These are phyloP conservation scores for Hemiprocne comata DNA, from an alignment of 2,113 vertebrate species.

Conservation along the genomic window DNA sequence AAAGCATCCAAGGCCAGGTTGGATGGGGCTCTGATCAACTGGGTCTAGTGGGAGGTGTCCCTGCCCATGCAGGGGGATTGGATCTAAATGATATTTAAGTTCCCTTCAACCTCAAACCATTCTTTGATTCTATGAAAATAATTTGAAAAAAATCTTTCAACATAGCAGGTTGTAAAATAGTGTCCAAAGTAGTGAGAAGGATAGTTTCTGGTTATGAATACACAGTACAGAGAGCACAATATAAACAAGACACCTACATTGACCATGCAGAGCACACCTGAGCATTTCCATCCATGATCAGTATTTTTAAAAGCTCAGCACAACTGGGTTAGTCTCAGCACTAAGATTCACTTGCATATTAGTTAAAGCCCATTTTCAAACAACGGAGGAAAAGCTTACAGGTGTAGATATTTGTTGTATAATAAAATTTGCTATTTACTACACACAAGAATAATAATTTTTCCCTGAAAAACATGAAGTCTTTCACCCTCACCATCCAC, in stretches of 20 bases:
- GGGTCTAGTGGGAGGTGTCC: no score
- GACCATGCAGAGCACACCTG: neutral
- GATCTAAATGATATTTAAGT: no score
- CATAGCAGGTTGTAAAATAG: neutral
- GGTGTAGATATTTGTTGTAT: neutral
- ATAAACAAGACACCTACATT: accelerated
- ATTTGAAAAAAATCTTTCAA: neutral
- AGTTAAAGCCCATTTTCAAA: neutral
- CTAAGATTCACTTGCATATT: neutral
- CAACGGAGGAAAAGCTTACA: neutral
- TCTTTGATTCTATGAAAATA: neutral
- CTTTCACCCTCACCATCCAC: neutral
- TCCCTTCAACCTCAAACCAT: no score
- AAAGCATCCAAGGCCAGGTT: no score
- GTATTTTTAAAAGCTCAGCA: neutral
- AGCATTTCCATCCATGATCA: neutral
- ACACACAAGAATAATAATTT: neutral
- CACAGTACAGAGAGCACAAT: neutral
- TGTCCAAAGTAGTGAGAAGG: accelerated
- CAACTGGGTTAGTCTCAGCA: neutral
- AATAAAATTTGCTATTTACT: neutral
- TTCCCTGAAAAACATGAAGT: neutral
- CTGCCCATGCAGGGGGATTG: no score
- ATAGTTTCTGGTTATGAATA: neutral
- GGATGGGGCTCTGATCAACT: no score